Evolutionary conservation across 2,797 vertebrate species (phyloP), one percentile per base, ranked within the genome.

Genomic region (Vipera ursinii): DNA sequence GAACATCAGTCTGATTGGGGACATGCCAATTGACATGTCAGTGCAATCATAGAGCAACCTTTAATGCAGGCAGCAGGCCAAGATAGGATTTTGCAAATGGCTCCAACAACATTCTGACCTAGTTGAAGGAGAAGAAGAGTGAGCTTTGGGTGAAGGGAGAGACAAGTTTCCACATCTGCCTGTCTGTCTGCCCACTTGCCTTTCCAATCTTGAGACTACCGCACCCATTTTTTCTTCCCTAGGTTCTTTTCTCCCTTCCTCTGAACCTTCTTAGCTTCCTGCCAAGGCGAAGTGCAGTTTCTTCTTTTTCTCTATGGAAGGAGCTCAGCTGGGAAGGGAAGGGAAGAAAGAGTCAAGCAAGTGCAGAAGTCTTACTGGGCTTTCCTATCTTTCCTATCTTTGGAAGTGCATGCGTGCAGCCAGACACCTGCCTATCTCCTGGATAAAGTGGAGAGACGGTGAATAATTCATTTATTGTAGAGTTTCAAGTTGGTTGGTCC

Each of bases 251-350:
- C 48, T 2, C 20, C 20, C 32, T 22, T n/a, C 85, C 32, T 78
- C 82, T 85, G 93, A 89, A 89, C 32, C 93, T 85, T 78, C 89
- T 48, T 48, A 51, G 12, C 78, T 78, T 73, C 44, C 44, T 60
- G 87, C 44, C 91, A 10, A 65, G 57, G 12, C 38, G 6, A 17
- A 24, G 51, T 20, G 22, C 0, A 82, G 20, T 48, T 55, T 57
- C 86, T 86, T 53, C 14, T 6, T 61, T 82, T 44, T 10, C 28
- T 44, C 32, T 53, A 12, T n/a, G 38, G 89, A 63, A 73, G 56
- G 86, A 38, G 55, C 63, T 90, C 10, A 51, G 89, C 2, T 13
- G 32, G 20, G 26, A 53, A 28, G 6, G 3, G 4, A 15, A 2
- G 9, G 55, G 9, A 78, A 61, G 13, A 8, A 44, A n/a, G 9